phyloP scores from a whole-genome alignment of 2,113 vertebrate genomes.

The Montifringilla adamsi region DNA sequence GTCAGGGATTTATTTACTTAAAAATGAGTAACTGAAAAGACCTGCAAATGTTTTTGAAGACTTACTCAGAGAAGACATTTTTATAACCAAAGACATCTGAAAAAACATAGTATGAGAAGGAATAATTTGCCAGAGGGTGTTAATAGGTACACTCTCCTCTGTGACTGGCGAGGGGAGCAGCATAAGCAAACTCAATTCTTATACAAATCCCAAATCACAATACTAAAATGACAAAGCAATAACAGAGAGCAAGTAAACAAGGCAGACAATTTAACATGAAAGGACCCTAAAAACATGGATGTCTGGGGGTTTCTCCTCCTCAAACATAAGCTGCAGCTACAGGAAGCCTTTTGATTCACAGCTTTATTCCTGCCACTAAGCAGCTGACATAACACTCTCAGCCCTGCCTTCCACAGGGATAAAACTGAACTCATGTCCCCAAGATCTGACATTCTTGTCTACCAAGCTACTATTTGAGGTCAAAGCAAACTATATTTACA shows the following conservation, averaged over 20 bases:
- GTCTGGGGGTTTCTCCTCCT: background rate
- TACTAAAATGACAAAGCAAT: background rate
- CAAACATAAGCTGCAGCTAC: background rate
- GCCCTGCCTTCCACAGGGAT: background rate
- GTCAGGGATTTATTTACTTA: background rate
- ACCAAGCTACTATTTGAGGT: background rate
- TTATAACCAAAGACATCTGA: background rate
- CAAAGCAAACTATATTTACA: conserved; percentile 17
- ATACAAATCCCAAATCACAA: background rate
- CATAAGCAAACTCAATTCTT: background rate
- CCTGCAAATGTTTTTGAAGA: background rate
- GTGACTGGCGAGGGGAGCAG: background rate
- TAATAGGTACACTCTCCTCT: background rate
- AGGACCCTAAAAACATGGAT: background rate
- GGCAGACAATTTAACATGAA: background rate
- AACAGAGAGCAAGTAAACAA: background rate
- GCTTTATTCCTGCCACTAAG: background rate
- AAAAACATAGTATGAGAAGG: background rate
- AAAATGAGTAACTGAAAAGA: background rate
- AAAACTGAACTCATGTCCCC: background rate
- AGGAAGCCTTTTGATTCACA: background rate
- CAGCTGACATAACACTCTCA: background rate
- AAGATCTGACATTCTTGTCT: background rate
- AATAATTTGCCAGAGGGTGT: background rate
- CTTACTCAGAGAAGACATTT: background rate